Percentiles rank a stretch among this genome's conserved stretches.
These are phyloP conservation scores for Manis pentadactyla DNA, from an alignment of 2,797 vertebrate genomes.

Conservation along the genomic window DNA sequence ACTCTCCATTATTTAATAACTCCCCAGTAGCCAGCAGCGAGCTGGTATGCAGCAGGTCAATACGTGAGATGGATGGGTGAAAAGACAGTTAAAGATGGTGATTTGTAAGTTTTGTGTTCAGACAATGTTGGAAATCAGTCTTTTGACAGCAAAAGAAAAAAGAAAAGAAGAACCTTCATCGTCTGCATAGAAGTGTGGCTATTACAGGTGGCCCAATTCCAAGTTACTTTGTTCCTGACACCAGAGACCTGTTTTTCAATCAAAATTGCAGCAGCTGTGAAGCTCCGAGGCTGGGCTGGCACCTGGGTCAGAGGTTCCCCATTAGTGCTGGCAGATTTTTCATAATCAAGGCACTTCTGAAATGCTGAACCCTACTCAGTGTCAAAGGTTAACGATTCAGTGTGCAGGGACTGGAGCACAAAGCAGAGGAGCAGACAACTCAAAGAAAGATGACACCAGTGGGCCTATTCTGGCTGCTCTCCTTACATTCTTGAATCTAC, in stretches of 20 bases:
- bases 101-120: slow-evolving; percentile 61
- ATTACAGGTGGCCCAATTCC: slow-evolving; percentile 81
- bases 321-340: slow-evolving; percentile 71
- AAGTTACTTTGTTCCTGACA: slow-evolving; percentile 81
- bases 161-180: slow-evolving; percentile 62
- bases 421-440: slow-evolving; percentile 69
- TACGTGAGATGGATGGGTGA: neutral
- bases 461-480: slow-evolving; percentile 43
- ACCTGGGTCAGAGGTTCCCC: slow-evolving; percentile 73
- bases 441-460: slow-evolving; percentile 42
- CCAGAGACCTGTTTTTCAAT: slow-evolving; percentile 81
- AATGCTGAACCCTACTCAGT: slow-evolving; percentile 73
- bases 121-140: slow-evolving; percentile 62
- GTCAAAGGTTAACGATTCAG: slow-evolving; percentile 72
- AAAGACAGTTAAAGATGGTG: slow-evolving; percentile 30
- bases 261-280: slow-evolving; percentile 76
- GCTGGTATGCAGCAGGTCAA: neutral
- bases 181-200: slow-evolving; percentile 76
- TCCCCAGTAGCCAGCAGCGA: neutral
- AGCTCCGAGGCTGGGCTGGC: slow-evolving; percentile 75
- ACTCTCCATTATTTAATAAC: neutral
- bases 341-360: slow-evolving; percentile 78
- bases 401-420: slow-evolving; percentile 54
- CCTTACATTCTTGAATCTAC: slow-evolving; percentile 40
- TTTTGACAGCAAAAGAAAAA: slow-evolving; percentile 34